Evolutionary conservation across 2,797 vertebrate species (phyloP).

Genomic region (Gymnoscopelus braueri): DNA sequence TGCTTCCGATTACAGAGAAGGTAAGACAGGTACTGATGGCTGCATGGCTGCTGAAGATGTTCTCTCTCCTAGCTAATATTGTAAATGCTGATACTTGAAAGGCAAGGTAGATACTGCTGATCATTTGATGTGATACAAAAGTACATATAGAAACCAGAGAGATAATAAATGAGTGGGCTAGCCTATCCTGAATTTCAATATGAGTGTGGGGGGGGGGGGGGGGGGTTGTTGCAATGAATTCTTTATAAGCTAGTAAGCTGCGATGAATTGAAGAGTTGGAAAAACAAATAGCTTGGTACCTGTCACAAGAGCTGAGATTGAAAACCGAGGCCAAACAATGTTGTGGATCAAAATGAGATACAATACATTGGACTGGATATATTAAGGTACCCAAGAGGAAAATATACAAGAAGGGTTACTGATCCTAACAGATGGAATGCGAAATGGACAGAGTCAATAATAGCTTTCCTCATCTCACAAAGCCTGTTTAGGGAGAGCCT

Average conservation of each 20-base stretch:
- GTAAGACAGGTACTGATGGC: not conserved
- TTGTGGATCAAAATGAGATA: not conserved
- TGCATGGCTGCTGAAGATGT: not conserved
- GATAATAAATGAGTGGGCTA: not conserved
- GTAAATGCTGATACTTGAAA: not conserved
- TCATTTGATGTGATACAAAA: not conserved
- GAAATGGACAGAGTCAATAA: conserved; percentile 21
- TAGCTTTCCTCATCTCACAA: conserved; percentile 27
- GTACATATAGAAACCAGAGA: not conserved
- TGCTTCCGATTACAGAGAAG: conserved; percentile 22
- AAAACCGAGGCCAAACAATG: not conserved
- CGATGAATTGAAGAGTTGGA: not conserved
- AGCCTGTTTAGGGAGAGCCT: conserved; percentile 12
- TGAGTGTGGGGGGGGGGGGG: too few species aligned
- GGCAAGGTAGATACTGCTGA: not conserved
- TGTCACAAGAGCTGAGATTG: not conserved
- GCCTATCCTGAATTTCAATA: too few species aligned
- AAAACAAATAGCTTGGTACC: not conserved
- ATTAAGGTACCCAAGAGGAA: not conserved
- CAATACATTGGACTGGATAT: not conserved
- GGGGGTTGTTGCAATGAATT: not conserved
- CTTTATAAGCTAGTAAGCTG: not conserved
- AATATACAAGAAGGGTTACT: not conserved
- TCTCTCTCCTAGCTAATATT: not conserved
- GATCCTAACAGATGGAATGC: conserved; percentile 12